Base-by-base conservation (phyloP, 2,113 vertebrate genomes). In the Pygoscelis antarcticus region DNA sequence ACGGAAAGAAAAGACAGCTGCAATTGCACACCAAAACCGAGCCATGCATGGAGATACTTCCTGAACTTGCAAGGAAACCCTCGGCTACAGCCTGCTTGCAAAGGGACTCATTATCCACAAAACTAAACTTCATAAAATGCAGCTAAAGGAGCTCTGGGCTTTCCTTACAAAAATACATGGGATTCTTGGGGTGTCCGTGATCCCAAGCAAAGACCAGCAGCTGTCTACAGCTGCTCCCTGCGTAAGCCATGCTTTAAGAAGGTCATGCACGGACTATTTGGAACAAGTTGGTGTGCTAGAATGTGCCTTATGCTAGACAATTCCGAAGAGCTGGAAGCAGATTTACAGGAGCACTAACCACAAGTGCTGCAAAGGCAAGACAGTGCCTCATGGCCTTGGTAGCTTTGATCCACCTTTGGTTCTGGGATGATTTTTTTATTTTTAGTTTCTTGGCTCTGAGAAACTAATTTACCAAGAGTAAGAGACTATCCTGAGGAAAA, bases 221-320 rank as follows among this genome's bases (percentile, higher is more conserved):
- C 92, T 96, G 92, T 13, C 46, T 51, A 15, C 86, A 83, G 86
- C 95, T 92, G 86, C 82, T 96, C 89, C 44, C 69, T 30, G 40
- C 3, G 0, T 44, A 38, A 90, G 79, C 83, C n/a, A 5, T 42
- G 49, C 65, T 78, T 74, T n/a, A 29, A 26, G 52, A 42, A 61
- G 78, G 83, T 91, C 85, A 79, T 0, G 44, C 44, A 49, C 0
- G 3, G 83, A 55, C 58, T 66, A 9, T 55, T 68, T 85, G 91
- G 83, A 91, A 71, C 40, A 23, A 70, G 40, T 21, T 6, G 36
- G 62, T 77, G 88, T 42, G 88, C 64, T 55, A 69, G 85, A 19
- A 94, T 66, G n/a, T 40, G n/a, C 55, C 81, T 83, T 22, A 9
- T 18, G 76, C 71, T 83, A 68, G 89, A 92, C 44, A 46, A 14